Evolutionary conservation across 2,113 vertebrate species (phyloP), one percentile per base, ranked within the genome.

Genomic region (Labeo rohita): DNA sequence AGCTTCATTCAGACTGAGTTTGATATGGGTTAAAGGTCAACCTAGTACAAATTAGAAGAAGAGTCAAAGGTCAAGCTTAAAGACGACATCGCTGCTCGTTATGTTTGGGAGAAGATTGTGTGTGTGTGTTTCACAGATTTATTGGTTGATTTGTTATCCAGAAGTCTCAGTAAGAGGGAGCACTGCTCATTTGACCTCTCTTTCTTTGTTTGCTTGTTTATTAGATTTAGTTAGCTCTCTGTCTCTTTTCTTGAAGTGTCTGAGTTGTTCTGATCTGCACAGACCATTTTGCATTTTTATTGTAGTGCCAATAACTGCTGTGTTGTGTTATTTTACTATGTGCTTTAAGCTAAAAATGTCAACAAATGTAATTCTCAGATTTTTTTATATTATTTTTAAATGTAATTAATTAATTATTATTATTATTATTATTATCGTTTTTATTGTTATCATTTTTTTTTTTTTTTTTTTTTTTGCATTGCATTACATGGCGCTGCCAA

Each of bases 61-160:
- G 49, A 54, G 50, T 72, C 68, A 54, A 45, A 83, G 81, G 81
- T 72, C 47, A 73, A 43, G 18, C 81, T 72, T 70, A 52, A 56
- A 54, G 49, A 56, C 56, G 81, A 83, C 81, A 54, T 70, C 0
- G n/a, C 63, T 70, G n/a, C 68, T 73, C 49, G 66, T 59, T 83
- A 73, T 73, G 47, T 72, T 34, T 77, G 75, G 15, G 49, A 16
- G 50, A 12, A 3, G 15, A 39, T 15, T 79, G 54, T 49, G 13
- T 81, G 13, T 81, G 66, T 72, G 66, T 80, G 78, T 80, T 65
- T 16, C 36, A 45, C 36, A 61, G 18, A 28, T 65, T 65, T 80
- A 65, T 39, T 65, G 79, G 21, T 66, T 47, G 59, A 81, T 49
- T 49, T 39, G 21, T 47, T 80, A 61, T 80, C 56, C 56, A 65